A percentile compares a stretch with the other conserved stretches of the same genome.
Evolutionary conservation across 2,113 vertebrate species (phyloP).

Genomic region (Sander vitreus): DNA sequence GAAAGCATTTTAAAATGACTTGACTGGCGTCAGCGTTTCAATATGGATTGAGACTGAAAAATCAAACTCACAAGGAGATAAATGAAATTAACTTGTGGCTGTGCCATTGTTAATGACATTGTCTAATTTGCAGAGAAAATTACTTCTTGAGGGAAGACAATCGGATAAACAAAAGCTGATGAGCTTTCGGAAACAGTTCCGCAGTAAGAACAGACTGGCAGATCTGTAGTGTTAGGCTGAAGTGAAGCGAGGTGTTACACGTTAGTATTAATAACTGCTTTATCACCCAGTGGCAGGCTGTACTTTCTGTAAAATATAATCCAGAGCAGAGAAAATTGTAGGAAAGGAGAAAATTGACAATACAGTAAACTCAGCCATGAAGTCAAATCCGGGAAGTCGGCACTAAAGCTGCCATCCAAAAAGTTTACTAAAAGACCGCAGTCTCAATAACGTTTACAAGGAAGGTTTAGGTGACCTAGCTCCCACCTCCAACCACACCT

Average conservation of each 20-base stretch:
- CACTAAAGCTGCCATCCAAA: constrained; percentile 25
- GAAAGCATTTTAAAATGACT: constrained; percentile 3
- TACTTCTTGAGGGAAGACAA: constrained; percentile 47
- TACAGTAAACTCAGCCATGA: constrained; percentile 13
- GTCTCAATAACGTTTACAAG: too few species aligned
- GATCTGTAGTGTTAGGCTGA: constrained; percentile 13
- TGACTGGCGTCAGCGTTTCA: constrained; percentile 8
- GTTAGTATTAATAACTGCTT: constrained; percentile 48
- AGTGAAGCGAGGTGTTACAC: constrained; percentile 41
- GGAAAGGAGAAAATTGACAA: constrained; percentile 5
- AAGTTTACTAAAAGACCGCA: constrained; percentile 28
- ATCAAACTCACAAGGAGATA: constrained; percentile 38
- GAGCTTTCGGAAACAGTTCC: constrained; percentile 20
- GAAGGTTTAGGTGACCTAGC: too few species aligned
- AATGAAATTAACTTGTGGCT: constrained; percentile 42
- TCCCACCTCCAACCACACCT: too few species aligned
- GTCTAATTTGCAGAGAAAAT: constrained; percentile 54
- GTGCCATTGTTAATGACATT: constrained; percentile 36
- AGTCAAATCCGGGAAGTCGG: constrained; percentile 33
- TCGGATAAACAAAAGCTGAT: constrained; percentile 46
- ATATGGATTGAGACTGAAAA: constrained; percentile 37
- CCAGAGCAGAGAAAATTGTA: constrained; percentile 16
- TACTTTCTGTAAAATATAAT: constrained; percentile 27
- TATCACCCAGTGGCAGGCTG: constrained; percentile 41
- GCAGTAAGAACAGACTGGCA: constrained; percentile 16